These are phyloP conservation scores for Acleris emargana DNA, from an alignment of 2,888 invertebrate species.

Conservation along the genomic window DNA sequence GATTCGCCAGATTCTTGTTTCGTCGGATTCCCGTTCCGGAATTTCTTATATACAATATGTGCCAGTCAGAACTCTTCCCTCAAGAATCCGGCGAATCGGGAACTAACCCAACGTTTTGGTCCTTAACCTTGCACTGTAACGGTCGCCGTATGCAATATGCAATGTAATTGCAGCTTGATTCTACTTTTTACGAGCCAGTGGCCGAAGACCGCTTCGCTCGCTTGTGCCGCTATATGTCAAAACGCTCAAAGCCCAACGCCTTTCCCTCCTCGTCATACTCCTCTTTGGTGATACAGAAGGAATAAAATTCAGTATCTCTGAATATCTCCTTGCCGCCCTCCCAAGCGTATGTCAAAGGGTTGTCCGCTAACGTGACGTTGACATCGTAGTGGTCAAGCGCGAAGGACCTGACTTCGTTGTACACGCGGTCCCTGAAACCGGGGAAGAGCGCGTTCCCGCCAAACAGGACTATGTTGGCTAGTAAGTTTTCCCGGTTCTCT, in stretches of 20 bases:
- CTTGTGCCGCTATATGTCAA: constrained; percentile 79
- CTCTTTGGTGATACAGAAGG: constrained; percentile 89
- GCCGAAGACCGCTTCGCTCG: constrained; percentile 65
- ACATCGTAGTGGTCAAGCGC: constrained; percentile 91
- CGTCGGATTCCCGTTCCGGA: too few species aligned
- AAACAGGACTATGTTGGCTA: constrained; percentile 92
- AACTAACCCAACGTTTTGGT: too few species aligned
- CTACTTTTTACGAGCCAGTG: constrained; percentile 58
- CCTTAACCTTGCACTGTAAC: too few species aligned
- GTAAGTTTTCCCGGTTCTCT: constrained; percentile 89
- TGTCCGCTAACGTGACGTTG: constrained; percentile 84
- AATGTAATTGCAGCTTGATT: not conserved
- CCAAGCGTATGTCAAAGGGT: constrained; percentile 94
- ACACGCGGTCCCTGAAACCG: constrained; percentile 89
- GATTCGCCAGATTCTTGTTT: too few species aligned
- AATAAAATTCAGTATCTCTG: constrained; percentile 88
- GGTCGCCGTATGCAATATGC: too few species aligned
- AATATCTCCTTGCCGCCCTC: constrained; percentile 92
- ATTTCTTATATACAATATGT: too few species aligned
- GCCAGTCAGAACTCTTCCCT: too few species aligned
- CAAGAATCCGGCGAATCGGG: too few species aligned
- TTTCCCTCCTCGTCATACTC: constrained; percentile 96
- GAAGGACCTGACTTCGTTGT: constrained; percentile 88
- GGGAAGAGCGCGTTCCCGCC: constrained; percentile 92
- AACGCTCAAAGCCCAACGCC: constrained; percentile 80